Evolutionary conservation across 2,888 invertebrate species (phyloP).

Genomic region (Epinotia demarniana): DNA sequence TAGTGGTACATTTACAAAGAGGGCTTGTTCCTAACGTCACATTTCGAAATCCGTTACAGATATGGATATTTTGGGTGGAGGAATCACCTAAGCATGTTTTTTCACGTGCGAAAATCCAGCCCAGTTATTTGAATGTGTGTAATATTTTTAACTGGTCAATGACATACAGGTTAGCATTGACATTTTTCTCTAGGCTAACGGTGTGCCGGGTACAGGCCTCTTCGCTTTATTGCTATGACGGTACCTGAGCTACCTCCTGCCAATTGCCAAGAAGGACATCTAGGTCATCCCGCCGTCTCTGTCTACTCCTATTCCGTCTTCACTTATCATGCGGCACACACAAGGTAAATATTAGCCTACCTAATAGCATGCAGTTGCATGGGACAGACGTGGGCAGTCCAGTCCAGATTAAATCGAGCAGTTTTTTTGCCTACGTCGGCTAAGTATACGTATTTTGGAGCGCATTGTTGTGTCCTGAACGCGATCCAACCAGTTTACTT

Average conservation of each 20-base stretch:
- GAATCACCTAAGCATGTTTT: slow-evolving; percentile 87
- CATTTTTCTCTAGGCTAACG: not conserved
- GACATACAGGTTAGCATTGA: slow-evolving; percentile 83
- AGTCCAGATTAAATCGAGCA: too few relatives aligned
- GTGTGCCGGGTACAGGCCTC: not conserved
- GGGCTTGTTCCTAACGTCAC: slow-evolving; percentile 56
- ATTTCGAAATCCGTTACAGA: slow-evolving; percentile 75
- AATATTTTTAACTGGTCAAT: slow-evolving; percentile 90
- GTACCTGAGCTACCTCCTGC: not conserved
- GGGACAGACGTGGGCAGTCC: too few relatives aligned
- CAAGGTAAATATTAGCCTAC: too few relatives aligned
- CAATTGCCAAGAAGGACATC: not conserved
- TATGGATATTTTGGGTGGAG: slow-evolving; percentile 89
- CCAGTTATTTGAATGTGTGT: slow-evolving; percentile 73
- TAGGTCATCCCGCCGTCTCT: too few relatives aligned
- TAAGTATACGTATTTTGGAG: too few relatives aligned
- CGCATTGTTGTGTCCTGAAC: too few relatives aligned
- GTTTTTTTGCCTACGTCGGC: too few relatives aligned
- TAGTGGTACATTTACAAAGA: slow-evolving; percentile 82
- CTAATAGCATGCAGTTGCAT: too few relatives aligned
- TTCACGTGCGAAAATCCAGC: slow-evolving; percentile 62
- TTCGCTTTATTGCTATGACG: not conserved
- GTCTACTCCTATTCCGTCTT: too few relatives aligned
- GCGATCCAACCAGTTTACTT: too few relatives aligned
- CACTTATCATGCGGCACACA: too few relatives aligned